These are phyloP conservation scores for Oreochromis tanganicae DNA, from an alignment of 2,113 vertebrate genomes.

Conservation along the genomic window DNA sequence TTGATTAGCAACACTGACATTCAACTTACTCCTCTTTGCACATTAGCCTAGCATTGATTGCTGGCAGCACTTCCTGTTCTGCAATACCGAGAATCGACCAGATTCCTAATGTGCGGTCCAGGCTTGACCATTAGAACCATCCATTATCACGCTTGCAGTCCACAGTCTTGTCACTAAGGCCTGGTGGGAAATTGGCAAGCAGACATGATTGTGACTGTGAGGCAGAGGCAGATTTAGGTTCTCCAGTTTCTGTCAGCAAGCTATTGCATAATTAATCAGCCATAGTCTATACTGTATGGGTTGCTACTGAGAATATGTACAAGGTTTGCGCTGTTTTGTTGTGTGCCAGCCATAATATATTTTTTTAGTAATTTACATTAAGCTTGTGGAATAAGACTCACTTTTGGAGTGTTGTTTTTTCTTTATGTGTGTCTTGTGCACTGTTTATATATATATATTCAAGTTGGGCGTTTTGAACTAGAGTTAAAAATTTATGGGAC, in stretches of 20 bases:
- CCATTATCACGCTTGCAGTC: slow-evolving; percentile 64
- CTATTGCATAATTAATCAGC: slow-evolving; percentile 47
- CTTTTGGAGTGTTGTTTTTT: neutral
- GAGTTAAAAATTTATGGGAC: neutral
- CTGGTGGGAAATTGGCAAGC: slow-evolving; percentile 60
- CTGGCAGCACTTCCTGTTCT: slow-evolving; percentile 63
- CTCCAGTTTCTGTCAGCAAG: slow-evolving; percentile 43
- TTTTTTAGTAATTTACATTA: neutral
- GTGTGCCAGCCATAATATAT: neutral
- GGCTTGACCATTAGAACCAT: slow-evolving; percentile 70
- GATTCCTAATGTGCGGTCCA: slow-evolving; percentile 69
- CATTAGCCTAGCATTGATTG: slow-evolving; percentile 76
- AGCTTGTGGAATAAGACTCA: neutral
- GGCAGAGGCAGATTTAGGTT: slow-evolving; percentile 39
- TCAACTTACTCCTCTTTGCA: slow-evolving; percentile 68
- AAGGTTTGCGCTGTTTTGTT: neutral
- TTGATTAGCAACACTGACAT: slow-evolving; percentile 72
- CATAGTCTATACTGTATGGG: neutral
- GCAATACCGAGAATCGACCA: slow-evolving; percentile 65
- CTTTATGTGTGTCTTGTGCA: neutral
- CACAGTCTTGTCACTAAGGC: slow-evolving; percentile 56
- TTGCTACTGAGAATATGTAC: slow-evolving; percentile 25
- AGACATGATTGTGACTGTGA: slow-evolving; percentile 54
- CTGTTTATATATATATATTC: neutral
- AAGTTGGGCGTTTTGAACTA: neutral